Conservation (phyloP, 2,113 vertebrate species). For the Paradisaea rubra region DNA sequence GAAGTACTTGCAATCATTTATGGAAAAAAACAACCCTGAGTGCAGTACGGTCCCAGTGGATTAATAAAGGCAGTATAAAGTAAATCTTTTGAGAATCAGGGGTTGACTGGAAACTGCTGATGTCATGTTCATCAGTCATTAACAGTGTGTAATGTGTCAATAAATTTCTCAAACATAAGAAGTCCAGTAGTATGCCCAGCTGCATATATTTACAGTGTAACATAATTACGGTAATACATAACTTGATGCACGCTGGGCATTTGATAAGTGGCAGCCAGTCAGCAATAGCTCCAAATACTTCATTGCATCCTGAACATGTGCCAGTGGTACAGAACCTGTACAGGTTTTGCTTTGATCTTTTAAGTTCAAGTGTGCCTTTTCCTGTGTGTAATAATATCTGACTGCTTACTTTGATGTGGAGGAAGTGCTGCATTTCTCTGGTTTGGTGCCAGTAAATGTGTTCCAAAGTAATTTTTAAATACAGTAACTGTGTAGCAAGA, state of each 20-base stretch:
- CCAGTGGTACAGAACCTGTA: neutral
- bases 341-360: neutral
- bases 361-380: neutral
- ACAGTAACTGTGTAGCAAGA: neutral
- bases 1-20: neutral
- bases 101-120: neutral
- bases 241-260: neutral
- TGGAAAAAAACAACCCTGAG: neutral
- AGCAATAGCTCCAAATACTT: neutral
- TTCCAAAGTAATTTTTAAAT: neutral
- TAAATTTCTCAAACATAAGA: neutral
- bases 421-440: neutral
- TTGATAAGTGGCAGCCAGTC: neutral
- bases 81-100: neutral
- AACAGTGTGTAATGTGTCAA: neutral
- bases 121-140: neutral
- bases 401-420: neutral
- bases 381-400: neutral
- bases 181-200: neutral
- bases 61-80: neutral
- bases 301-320: neutral
- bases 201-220: neutral
- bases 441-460: neutral
- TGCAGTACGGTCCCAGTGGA: neutral
- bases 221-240: neutral